These are phyloP conservation scores for Latheticus oryzae DNA, from an alignment of 2,888 invertebrate species.

Conservation along the genomic window DNA sequence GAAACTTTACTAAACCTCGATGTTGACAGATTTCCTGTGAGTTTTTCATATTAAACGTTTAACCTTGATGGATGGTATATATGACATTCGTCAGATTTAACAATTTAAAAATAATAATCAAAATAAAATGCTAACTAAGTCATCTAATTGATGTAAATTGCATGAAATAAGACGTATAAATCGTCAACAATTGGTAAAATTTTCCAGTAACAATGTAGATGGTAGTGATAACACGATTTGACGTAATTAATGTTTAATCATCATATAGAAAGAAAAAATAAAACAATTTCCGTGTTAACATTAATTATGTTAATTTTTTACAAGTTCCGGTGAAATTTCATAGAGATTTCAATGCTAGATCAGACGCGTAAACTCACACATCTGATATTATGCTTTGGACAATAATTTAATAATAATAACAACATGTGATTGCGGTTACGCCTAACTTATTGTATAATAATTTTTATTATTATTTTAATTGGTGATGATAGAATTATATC, in stretches of 20 bases:
- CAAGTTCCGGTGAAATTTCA: constrained; percentile 16
- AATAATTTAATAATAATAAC: neutral
- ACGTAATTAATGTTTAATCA: neutral
- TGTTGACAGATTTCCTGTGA: no score
- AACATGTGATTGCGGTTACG: constrained; percentile 6
- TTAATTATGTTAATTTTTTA: constrained; percentile 1
- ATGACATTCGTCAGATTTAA: neutral
- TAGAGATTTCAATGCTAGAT: constrained; percentile 11
- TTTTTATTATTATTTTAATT: no score
- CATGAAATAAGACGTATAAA: constrained; percentile 3
- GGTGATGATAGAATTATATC: no score
- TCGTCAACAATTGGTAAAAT: neutral
- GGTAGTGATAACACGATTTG: constrained; percentile 1
- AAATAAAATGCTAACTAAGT: neutral
- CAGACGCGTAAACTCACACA: constrained; percentile 10
- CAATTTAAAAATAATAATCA: constrained; percentile 4
- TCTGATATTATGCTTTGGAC: neutral
- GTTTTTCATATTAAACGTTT: no score
- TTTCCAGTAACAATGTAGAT: no score
- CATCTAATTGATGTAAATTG: constrained; percentile 6
- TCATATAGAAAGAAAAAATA: no score
- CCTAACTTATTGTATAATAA: no score
- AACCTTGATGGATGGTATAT: no score
- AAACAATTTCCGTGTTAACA: constrained; percentile 3
- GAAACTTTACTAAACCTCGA: no score